Evolutionary conservation across 2,113 vertebrate species (phyloP).

Genomic region (Paramormyrops kingsleyae): DNA sequence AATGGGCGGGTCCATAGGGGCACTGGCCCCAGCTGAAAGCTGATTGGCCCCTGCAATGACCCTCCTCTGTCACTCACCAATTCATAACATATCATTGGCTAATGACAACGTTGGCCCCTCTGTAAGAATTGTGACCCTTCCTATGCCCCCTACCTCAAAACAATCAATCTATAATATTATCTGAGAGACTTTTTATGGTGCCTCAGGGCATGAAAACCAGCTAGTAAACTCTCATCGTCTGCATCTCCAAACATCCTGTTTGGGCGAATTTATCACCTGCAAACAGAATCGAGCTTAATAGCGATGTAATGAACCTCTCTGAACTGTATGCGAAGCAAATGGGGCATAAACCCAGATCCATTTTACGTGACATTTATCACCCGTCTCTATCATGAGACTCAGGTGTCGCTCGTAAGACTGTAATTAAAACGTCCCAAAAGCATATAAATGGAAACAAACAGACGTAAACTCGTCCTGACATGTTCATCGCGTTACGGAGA

Average conservation of each 20-base stretch:
- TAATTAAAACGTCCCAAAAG: background rate
- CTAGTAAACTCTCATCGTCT: background rate
- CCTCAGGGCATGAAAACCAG: background rate
- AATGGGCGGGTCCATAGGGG: background rate
- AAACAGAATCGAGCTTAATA: constrained; percentile 13
- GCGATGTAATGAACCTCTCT: constrained; percentile 10
- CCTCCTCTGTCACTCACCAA: background rate
- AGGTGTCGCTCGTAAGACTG: background rate
- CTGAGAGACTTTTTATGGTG: background rate
- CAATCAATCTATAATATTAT: background rate
- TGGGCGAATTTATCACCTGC: constrained; percentile 7
- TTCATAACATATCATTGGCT: background rate
- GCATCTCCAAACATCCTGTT: constrained; percentile 6
- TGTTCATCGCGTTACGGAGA: background rate
- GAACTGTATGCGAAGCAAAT: constrained; percentile 9
- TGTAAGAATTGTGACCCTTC: background rate
- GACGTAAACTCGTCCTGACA: background rate
- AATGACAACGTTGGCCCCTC: background rate
- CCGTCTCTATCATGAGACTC: background rate
- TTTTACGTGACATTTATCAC: constrained; percentile 18
- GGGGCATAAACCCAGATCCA: background rate
- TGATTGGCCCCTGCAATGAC: background rate
- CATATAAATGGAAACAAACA: background rate
- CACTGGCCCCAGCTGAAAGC: background rate
- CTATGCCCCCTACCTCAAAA: background rate